phyloP scores from a whole-genome alignment of 2,113 vertebrate genomes.

The Neogale vison region DNA sequence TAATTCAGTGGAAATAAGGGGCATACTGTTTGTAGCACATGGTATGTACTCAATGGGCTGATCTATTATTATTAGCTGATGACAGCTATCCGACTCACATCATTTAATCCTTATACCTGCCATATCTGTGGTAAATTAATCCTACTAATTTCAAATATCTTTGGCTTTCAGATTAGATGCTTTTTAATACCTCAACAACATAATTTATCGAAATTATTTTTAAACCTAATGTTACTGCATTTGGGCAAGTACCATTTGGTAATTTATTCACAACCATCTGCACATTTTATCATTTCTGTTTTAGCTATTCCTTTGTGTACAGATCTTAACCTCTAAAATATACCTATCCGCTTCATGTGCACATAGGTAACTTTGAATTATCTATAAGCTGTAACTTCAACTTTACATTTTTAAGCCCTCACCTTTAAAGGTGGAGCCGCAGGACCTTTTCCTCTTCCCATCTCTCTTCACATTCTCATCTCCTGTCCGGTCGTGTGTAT shows the following conservation, averaged over 20 bases:
- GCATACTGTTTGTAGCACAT: not conserved
- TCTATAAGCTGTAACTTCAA: not conserved
- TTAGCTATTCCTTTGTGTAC: not conserved
- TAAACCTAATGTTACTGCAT: not conserved
- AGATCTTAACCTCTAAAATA: not conserved
- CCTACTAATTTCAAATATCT: conserved; percentile 16
- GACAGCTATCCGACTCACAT: not conserved
- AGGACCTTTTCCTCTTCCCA: not conserved
- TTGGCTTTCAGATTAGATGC: not conserved
- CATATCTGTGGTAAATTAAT: not conserved
- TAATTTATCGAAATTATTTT: conserved; percentile 1
- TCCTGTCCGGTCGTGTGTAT: not conserved
- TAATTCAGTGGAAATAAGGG: not conserved
- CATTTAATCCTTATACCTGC: not conserved
- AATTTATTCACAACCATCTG: conserved; percentile 6
- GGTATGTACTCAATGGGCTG: not conserved
- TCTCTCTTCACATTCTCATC: not conserved
- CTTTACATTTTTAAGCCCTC: not conserved
- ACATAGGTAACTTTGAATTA: not conserved
- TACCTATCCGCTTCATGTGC: not conserved
- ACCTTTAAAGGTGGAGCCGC: not conserved
- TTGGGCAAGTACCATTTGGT: not conserved
- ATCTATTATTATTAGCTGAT: not conserved
- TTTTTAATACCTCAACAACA: not conserved
- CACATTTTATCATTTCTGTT: not conserved